Evolutionary conservation across 2,797 vertebrate genomes (phyloP).

Genomic region (Pempheris klunzingeri): DNA sequence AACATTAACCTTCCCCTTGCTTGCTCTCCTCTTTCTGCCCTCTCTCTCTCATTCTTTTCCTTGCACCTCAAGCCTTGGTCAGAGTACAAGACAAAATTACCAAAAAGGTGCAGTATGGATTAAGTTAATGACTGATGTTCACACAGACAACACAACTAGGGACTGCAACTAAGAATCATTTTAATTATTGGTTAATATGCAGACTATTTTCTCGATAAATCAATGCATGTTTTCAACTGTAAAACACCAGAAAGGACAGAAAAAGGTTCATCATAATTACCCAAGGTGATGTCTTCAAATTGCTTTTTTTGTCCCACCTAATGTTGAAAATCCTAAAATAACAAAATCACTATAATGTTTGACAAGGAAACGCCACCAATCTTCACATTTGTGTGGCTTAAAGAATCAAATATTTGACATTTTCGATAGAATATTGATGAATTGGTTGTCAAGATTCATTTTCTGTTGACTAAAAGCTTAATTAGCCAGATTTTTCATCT

Average conservation of each 20-base stretch:
- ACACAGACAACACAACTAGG: constrained; percentile 9
- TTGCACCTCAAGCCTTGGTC: constrained; percentile 64
- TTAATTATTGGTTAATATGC: not conserved
- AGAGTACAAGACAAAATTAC: constrained; percentile 41
- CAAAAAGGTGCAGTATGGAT: constrained; percentile 12
- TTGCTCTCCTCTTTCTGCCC: constrained; percentile 52
- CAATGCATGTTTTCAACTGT: not conserved
- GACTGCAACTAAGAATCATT: not conserved
- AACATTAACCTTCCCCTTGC: constrained; percentile 53
- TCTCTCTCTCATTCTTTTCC: constrained; percentile 30
- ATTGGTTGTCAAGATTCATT: not conserved
- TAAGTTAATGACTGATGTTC: constrained; percentile 17
- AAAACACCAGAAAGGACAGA: not conserved
- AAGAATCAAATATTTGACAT: not conserved
- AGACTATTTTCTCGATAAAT: not conserved
- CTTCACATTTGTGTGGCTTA: not conserved
- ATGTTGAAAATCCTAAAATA: not conserved
- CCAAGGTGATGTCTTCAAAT: not conserved
- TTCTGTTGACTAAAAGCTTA: not conserved
- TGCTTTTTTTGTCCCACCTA: not conserved
- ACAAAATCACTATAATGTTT: not conserved
- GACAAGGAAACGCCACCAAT: not conserved
- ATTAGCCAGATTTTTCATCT: not conserved
- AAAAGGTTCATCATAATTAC: not conserved
- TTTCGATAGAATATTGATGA: not conserved